Conservation (phyloP, 2,888 invertebrate genomes). For the Acholoe squamosa region DNA sequence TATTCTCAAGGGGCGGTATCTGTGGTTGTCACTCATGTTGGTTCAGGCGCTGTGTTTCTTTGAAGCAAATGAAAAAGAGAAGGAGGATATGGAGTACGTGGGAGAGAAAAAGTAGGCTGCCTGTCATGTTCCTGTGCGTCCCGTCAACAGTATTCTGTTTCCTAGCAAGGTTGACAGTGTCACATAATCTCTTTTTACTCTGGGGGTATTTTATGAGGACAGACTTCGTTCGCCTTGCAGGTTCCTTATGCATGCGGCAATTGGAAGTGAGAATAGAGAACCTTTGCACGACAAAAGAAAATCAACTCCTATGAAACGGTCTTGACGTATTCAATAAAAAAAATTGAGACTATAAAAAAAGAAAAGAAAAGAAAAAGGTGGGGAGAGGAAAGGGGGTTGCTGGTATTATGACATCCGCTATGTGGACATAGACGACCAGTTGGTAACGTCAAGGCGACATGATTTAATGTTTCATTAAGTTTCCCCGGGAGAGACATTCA, state of each 20-base stretch:
- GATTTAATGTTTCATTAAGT: conserved; percentile 21
- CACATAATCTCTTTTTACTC: not conserved
- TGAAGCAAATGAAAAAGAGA: too few species aligned
- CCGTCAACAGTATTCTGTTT: not conserved
- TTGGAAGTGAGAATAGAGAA: too few species aligned
- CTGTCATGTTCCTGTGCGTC: not conserved
- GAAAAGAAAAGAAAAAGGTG: not conserved
- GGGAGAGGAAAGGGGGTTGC: not conserved
- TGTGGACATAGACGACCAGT: not conserved
- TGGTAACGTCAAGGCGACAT: conserved; percentile 4
- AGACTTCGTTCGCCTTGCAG: not conserved
- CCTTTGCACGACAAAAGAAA: too few species aligned
- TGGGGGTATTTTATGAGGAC: conserved; percentile 1
- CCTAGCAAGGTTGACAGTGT: not conserved
- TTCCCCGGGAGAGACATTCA: conserved; percentile 9
- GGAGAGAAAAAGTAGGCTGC: not conserved
- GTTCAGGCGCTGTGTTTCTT: too few species aligned
- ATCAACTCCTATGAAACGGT: too few species aligned
- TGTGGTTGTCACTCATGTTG: too few species aligned
- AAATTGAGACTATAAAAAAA: too few species aligned
- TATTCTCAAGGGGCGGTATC: too few species aligned
- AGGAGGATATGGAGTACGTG: too few species aligned
- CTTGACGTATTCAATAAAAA: too few species aligned
- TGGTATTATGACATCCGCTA: not conserved
- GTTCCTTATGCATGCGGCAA: not conserved